phyloP scores from a whole-genome alignment of 1,140 invertebrate species.

The Ceratitis capitata region DNA sequence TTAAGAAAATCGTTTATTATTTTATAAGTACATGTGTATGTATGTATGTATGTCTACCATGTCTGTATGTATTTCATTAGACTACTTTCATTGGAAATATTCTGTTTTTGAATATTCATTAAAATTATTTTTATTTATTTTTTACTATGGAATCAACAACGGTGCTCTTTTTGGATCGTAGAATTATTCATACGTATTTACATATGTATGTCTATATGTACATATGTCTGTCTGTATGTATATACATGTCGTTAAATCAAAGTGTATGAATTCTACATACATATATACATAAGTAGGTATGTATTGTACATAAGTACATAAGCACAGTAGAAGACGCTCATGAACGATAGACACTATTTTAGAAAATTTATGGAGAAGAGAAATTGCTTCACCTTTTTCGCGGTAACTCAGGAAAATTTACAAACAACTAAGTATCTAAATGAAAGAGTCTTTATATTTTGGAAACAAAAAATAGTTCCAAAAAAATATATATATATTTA shows the following conservation, averaged over 20 bases:
- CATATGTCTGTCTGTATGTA: not conserved
- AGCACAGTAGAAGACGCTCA: not conserved
- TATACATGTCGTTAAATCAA: too few species aligned
- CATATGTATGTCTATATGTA: not conserved
- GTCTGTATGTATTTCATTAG: too few species aligned
- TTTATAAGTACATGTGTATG: too few species aligned
- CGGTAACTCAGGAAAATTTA: not conserved
- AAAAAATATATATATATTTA: not conserved
- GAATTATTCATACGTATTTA: not conserved
- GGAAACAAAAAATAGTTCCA: not conserved
- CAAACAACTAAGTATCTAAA: not conserved
- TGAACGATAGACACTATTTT: slow-evolving; percentile 17
- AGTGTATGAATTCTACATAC: not conserved
- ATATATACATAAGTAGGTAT: not conserved
- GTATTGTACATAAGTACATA: not conserved
- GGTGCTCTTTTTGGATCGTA: not conserved
- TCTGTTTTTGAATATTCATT: slow-evolving; percentile 31
- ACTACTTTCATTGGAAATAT: not conserved
- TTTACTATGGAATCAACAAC: not conserved
- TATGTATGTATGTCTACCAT: too few species aligned
- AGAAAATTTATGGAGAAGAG: not conserved
- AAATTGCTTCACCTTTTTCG: not conserved
- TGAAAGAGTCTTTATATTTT: not conserved
- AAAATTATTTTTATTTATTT: not conserved
- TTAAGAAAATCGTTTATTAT: slow-evolving; percentile 14